These are phyloP conservation scores for Scaptomyza graminum DNA, from an alignment of 1,140 invertebrate species.

Conservation along the genomic window DNA sequence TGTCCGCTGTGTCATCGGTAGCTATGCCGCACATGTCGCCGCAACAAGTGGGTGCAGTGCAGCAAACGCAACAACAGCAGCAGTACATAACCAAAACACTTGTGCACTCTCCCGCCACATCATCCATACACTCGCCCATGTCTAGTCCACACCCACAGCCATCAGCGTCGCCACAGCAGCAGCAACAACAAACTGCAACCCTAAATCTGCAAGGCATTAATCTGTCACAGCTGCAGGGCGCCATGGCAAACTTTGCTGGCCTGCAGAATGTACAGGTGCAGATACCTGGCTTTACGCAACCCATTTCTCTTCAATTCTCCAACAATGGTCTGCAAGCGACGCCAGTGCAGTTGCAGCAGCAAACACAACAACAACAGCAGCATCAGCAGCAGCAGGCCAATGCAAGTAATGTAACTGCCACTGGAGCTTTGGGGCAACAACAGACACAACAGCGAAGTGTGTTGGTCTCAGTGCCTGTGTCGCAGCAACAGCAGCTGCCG, in stretches of 20 bases:
- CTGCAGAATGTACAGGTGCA: slow-evolving; percentile 92
- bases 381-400: slow-evolving; percentile 80
- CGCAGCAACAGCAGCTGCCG: slow-evolving; percentile 69
- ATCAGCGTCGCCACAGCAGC: slow-evolving; percentile 83
- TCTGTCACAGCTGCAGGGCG: slow-evolving; percentile 89
- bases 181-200: slow-evolving; percentile 83
- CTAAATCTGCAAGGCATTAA: slow-evolving; percentile 90
- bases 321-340: slow-evolving; percentile 84
- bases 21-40: slow-evolving; percentile 80
- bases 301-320: slow-evolving; percentile 89
- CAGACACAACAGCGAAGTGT: slow-evolving; percentile 67
- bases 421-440: slow-evolving; percentile 11
- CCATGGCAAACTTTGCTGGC: slow-evolving; percentile 88
- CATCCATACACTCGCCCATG: slow-evolving; percentile 85
- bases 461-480: slow-evolving; percentile 83
- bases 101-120: slow-evolving; percentile 80
- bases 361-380: slow-evolving; percentile 84
- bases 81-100: slow-evolving; percentile 77
- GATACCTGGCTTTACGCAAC: slow-evolving; percentile 90
- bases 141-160: slow-evolving; percentile 87
- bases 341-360: slow-evolving; percentile 84
- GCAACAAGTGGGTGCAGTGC: slow-evolving; percentile 52
- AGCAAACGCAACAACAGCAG: slow-evolving; percentile 38
- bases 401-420: slow-evolving; percentile 10
- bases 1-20: slow-evolving; percentile 63